Evolutionary conservation across 2,888 invertebrate genomes (phyloP), one percentile per base, ranked within the genome.

Genomic region (Notodonta ziczac): DNA sequence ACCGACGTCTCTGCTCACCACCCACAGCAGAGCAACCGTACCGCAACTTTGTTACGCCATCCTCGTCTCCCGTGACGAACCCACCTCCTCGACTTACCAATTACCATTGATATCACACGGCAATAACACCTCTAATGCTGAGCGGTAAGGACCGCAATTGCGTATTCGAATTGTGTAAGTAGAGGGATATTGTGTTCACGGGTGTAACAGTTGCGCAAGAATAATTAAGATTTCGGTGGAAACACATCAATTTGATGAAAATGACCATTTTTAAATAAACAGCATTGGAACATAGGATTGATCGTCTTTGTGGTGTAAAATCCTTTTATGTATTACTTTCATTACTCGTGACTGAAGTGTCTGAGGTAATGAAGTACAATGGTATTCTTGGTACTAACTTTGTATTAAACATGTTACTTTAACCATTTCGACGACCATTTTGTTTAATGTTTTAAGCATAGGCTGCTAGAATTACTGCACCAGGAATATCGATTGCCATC

Each of bases 21-120:
- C 74, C 78, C 75, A 80, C 78, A 76, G 78, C 77, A 72, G 76
- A 67, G 69, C 78, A 80, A 86, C 77, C 83, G 85, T 87, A 84
- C 71, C 86, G 85, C 77, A 77, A 78, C 82, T 72, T 64, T 62
- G 84, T 85, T 78, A 84, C 85, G 85, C 85, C 82, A 83, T 79
- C 82, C 77, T 69, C 82, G 83, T 72, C 85, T 86, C 85, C 88
- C 87, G 88, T 86, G 86, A 86, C 87, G 82, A 74, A 57, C 56
- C 73, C 61, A 62, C 73, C 78, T 75, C 65, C 74, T 70, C 66
- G 61, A 70, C 60, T 62, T 67, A 62, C 71, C 59, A 63, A 56
- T 46, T 48, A 44, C 62, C 44, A 40, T 14, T 32, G 57, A 62
- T 62, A 63, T 35, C 46, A 62, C 50, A 58, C 52, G 63, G 63